Conservation (phyloP, 2,113 vertebrate species). For the Pelodiscus sinensis region DNA sequence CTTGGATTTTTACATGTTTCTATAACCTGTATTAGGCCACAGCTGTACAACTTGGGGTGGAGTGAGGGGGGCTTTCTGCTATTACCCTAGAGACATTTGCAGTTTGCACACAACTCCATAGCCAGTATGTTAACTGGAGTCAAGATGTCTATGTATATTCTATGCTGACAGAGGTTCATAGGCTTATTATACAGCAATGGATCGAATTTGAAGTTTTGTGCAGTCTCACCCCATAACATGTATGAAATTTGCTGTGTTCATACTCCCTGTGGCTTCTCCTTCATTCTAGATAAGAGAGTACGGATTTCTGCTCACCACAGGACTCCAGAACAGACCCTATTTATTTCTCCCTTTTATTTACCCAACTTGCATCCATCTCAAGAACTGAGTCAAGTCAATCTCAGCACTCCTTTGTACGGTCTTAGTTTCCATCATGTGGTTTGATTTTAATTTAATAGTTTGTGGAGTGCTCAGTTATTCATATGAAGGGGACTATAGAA, state of each 20-base stretch:
- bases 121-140: neutral
- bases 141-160: conserved; percentile 22
- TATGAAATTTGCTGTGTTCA: neutral
- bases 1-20: conserved; percentile 45
- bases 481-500: neutral
- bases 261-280: neutral
- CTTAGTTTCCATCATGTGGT: neutral
- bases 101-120: neutral
- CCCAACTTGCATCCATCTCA: neutral
- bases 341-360: neutral
- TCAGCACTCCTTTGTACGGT: neutral
- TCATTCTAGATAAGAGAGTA: neutral
- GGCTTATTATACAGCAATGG: neutral
- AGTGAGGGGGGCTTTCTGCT: conserved; percentile 18
- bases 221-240: neutral
- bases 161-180: neutral
- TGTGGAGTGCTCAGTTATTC: neutral
- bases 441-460: conserved; percentile 29
- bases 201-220: neutral
- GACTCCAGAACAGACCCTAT: neutral
- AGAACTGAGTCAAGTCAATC: neutral
- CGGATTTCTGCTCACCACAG: neutral
- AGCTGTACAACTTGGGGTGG: neutral
- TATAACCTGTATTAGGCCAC: conserved; percentile 10
- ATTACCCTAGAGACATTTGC: conserved; percentile 1